phyloP scores from a whole-genome alignment of 2,113 vertebrate genomes.

The Phainopepla nitens region DNA sequence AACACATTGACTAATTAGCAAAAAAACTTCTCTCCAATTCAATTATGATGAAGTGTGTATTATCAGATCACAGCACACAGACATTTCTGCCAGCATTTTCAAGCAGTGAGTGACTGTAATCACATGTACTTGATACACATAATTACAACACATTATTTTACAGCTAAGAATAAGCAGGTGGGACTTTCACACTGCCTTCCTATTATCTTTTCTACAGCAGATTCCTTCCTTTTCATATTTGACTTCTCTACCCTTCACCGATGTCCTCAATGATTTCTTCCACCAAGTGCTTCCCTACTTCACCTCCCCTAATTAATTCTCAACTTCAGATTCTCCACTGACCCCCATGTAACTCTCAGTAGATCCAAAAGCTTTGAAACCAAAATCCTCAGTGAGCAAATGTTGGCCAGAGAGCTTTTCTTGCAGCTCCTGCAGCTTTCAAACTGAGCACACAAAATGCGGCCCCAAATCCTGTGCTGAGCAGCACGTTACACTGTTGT shows the following conservation, averaged over 20 bases:
- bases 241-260: conserved; percentile 12
- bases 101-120: neutral
- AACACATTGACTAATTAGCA: neutral
- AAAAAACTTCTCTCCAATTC: neutral
- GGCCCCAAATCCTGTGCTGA: neutral
- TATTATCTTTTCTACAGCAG: neutral
- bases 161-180: neutral
- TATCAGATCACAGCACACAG: neutral
- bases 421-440: neutral
- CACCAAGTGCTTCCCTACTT: neutral
- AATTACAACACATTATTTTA: conserved; percentile 1
- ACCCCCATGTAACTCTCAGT: neutral
- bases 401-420: neutral
- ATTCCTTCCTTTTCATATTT: neutral
- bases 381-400: neutral
- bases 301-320: conserved; percentile 41
- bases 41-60: neutral
- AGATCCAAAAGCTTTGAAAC: neutral
- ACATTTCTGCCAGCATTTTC: neutral
- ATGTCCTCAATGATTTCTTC: neutral
- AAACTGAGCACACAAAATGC: neutral
- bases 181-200: neutral
- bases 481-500: neutral
- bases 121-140: neutral
- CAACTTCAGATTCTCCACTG: neutral